Evolutionary conservation across 92 coral and sea anemone genomes (phyloP).

Genomic region (Umimayanthus kanabou): DNA sequence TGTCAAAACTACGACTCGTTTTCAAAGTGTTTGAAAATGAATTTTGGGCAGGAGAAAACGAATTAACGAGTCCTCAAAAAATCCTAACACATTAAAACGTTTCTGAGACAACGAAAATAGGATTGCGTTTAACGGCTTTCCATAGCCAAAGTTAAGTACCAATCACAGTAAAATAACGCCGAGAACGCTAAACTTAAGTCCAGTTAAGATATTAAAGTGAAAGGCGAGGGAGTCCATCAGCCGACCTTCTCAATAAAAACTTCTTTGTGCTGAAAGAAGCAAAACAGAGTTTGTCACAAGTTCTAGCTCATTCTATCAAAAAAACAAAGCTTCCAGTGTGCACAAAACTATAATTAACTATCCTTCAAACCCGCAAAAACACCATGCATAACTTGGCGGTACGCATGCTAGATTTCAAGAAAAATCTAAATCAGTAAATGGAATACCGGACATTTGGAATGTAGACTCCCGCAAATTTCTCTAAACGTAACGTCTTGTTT

Average conservation of each 20-base stretch:
- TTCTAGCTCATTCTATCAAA: not conserved
- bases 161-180: constrained; percentile 7
- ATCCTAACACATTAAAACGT: not conserved
- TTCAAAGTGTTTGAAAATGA: not conserved
- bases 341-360: not conserved
- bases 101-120: not conserved
- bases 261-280: constrained; percentile 2
- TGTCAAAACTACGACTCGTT: not conserved
- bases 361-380: not conserved
- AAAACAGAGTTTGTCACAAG: not conserved
- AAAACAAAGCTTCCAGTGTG: not conserved
- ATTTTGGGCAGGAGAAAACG: not conserved
- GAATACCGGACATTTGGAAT: constrained; percentile 2
- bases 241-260: not conserved
- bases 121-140: constrained; percentile 10
- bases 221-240: not conserved
- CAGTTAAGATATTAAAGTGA: not conserved
- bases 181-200: not conserved
- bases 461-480: not conserved
- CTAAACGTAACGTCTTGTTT: not conserved
- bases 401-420: not conserved
- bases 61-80: not conserved
- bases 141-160: not conserved
- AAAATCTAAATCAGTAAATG: not conserved
- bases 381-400: not conserved